Evolutionary conservation across 1,140 invertebrate species (phyloP).

Genomic region (Drosophila subpulchrella): DNA sequence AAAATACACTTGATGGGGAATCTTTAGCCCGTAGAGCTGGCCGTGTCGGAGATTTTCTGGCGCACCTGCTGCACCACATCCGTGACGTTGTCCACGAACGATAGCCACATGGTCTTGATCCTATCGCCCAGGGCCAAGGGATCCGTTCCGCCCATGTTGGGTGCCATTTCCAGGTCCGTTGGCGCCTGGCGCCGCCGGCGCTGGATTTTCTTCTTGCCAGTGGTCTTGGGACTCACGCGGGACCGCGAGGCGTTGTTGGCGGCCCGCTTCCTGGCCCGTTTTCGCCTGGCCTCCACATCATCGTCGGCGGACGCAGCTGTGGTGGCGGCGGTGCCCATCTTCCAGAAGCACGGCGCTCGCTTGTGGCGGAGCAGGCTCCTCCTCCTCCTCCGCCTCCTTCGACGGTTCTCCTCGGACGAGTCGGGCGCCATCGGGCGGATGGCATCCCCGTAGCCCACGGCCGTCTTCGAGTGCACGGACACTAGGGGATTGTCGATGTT

Average conservation of each 20-base stretch:
- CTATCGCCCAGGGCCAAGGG: conserved; percentile 26
- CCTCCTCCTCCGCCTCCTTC: conserved; percentile 13
- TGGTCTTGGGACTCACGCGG: conserved; percentile 37
- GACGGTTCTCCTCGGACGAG: conserved; percentile 54
- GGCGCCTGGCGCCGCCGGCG: conserved; percentile 39
- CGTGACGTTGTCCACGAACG: conserved; percentile 46
- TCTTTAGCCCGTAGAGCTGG: neutral
- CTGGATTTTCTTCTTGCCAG: conserved; percentile 52
- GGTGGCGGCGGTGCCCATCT: conserved; percentile 44
- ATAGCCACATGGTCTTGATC: conserved; percentile 51
- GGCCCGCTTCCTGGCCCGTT: conserved; percentile 46
- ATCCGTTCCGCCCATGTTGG: neutral
- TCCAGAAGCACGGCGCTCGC: conserved; percentile 55
- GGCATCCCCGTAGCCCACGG: conserved; percentile 62
- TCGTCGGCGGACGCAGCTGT: conserved; percentile 35
- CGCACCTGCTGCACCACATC: conserved; percentile 59
- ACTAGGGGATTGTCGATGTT: conserved; percentile 54
- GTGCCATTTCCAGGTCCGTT: neutral
- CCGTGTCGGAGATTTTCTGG: conserved; percentile 29
- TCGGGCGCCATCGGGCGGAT: conserved; percentile 35
- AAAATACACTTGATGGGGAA: neutral
- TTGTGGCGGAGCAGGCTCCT: conserved; percentile 24
- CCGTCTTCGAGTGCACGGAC: conserved; percentile 46
- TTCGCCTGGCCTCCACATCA: conserved; percentile 60
- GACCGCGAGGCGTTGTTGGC: conserved; percentile 55